Percentiles rank a stretch among this genome's conserved stretches.
Evolutionary conservation across 1,140 invertebrate genomes (phyloP).

Genomic region (Thereuonema tuberculata): DNA sequence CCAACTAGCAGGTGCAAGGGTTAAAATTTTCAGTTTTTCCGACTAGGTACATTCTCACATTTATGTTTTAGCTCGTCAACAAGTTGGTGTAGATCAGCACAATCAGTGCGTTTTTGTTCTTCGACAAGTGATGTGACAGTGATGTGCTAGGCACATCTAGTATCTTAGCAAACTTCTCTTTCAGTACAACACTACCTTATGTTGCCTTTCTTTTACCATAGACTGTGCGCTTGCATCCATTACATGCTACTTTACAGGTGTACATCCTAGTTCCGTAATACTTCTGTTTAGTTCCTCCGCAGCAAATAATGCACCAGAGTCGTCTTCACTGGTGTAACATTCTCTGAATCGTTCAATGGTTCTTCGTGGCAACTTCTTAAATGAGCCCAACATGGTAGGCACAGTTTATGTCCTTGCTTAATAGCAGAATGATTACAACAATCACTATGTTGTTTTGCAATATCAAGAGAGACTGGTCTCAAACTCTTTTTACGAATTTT

Average conservation of each 20-base stretch:
- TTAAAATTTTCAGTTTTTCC: no score
- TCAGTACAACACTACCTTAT: not conserved
- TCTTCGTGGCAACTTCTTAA: not conserved
- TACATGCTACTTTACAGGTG: no score
- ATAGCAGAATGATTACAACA: no score
- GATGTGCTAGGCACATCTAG: not conserved
- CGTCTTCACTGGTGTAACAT: not conserved
- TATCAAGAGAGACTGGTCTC: no score
- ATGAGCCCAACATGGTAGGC: no score
- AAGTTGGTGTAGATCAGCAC: not conserved
- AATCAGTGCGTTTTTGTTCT: not conserved
- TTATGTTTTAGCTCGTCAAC: not conserved
- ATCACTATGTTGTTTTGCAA: no score
- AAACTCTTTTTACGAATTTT: no score
- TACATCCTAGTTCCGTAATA: no score
- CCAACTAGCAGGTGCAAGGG: no score
- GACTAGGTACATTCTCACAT: no score
- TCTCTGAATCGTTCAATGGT: constrained; percentile 9
- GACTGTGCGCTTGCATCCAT: not conserved
- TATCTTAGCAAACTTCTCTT: not conserved
- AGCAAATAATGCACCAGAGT: not conserved
- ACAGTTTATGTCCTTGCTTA: no score
- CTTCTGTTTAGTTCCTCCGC: not conserved
- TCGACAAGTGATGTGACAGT: not conserved
- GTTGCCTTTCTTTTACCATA: not conserved